These are phyloP conservation scores for Tychaedon coryphoeus DNA, from an alignment of 2,113 vertebrate species.

Conservation along the genomic window DNA sequence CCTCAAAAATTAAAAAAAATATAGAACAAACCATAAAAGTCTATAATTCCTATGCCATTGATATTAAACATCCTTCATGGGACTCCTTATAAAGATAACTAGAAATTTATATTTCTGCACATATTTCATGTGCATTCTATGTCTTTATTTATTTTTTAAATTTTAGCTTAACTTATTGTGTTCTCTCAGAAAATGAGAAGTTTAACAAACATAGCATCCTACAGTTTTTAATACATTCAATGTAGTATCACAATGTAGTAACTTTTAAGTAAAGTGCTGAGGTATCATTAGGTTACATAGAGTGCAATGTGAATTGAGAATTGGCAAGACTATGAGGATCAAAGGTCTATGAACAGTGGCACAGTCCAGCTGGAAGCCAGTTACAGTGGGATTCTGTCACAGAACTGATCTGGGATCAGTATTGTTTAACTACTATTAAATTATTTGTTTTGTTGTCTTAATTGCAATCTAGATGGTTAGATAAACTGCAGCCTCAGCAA, in stretches of 20 bases:
- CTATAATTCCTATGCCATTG: not conserved
- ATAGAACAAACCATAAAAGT: not conserved
- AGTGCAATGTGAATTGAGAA: not conserved
- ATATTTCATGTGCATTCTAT: not conserved
- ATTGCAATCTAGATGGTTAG: not conserved
- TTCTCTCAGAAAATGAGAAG: not conserved
- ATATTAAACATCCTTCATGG: not conserved
- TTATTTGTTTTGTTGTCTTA: not conserved
- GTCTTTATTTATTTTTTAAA: no score
- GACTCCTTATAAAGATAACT: not conserved
- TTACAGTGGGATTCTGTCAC: not conserved
- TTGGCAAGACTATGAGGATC: not conserved
- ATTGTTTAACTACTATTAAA: not conserved
- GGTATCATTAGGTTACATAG: not conserved
- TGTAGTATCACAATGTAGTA: not conserved
- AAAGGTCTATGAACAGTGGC: not conserved
- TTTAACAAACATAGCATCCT: not conserved
- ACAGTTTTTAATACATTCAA: not conserved
- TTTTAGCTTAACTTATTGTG: not conserved
- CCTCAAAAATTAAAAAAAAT: not conserved
- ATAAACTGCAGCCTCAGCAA: not conserved
- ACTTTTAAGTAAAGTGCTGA: not conserved
- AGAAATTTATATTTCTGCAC: not conserved
- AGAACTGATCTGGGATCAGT: not conserved
- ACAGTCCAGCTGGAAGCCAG: not conserved